A percentile compares a stretch with the other conserved stretches of the same genome.
Evolutionary conservation across 1,140 invertebrate genomes (phyloP).

Genomic region (Halesus radiatus): DNA sequence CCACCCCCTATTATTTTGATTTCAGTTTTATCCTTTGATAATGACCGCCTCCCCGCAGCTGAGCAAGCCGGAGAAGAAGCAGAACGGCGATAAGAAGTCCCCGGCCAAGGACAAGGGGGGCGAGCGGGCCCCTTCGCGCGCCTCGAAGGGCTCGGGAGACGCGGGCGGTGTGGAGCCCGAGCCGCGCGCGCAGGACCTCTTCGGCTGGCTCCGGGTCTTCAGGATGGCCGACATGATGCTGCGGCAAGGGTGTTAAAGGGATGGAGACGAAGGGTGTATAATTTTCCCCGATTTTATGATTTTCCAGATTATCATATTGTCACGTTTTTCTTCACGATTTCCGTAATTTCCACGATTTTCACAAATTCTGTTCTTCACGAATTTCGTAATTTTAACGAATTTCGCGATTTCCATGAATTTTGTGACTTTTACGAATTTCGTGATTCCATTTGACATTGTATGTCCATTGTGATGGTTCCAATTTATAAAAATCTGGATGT

Average conservation of each 20-base stretch:
- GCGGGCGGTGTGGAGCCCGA: constrained; percentile 40
- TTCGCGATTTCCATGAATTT: too few species aligned
- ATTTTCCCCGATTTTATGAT: background rate
- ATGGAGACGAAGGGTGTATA: background rate
- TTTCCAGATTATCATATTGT: too few species aligned
- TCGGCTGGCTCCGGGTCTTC: constrained; percentile 53
- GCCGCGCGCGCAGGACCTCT: constrained; percentile 38
- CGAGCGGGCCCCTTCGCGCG: constrained; percentile 33
- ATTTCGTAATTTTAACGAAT: too few species aligned
- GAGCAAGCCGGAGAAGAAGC: constrained; percentile 49
- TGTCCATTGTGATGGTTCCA: too few species aligned
- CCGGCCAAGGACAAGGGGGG: constrained; percentile 26
- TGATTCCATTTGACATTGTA: too few species aligned
- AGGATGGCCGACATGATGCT: constrained; percentile 51
- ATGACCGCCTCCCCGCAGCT: constrained; percentile 50
- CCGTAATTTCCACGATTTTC: too few species aligned
- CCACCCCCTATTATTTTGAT: background rate
- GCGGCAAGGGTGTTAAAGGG: constrained; percentile 51
- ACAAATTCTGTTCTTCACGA: too few species aligned
- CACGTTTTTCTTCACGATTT: too few species aligned
- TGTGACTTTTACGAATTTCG: too few species aligned
- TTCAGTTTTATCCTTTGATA: background rate
- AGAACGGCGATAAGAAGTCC: constrained; percentile 52
- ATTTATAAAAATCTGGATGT: too few species aligned
- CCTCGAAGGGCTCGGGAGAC: constrained; percentile 40